A percentile compares a stretch with the other conserved stretches of the same genome.
These are phyloP conservation scores for Ichneumoninae sp. DNA, from an alignment of 2,888 invertebrate species.

Conservation along the genomic window DNA sequence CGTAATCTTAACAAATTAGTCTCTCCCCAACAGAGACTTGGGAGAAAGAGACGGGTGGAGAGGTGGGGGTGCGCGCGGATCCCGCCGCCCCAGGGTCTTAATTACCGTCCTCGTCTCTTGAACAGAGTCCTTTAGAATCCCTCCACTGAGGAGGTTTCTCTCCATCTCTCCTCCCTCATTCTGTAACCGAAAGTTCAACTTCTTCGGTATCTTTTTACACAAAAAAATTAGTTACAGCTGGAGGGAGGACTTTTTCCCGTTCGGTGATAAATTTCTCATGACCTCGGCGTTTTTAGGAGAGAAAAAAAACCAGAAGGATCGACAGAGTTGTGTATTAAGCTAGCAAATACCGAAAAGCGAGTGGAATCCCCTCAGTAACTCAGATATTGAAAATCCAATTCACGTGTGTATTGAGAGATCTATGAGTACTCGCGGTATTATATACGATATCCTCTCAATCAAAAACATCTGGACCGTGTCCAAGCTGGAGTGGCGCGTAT, in stretches of 20 bases:
- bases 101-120: conserved; percentile 64
- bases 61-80: background rate
- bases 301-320: background rate
- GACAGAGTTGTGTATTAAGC: background rate
- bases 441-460: background rate
- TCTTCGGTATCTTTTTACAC: conserved; percentile 39
- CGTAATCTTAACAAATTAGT: conserved; percentile 76
- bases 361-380: conserved; percentile 2
- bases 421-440: background rate
- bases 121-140: conserved; percentile 48
- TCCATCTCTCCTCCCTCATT: conserved; percentile 35
- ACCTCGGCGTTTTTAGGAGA: background rate
- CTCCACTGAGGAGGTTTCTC: conserved; percentile 25
- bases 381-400: conserved; percentile 18
- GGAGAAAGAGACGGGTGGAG: background rate
- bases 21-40: conserved; percentile 39
- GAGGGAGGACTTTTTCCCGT: conserved; percentile 18
- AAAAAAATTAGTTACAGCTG: background rate
- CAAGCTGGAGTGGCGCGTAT: conserved; percentile 1
- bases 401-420: conserved; percentile 12
- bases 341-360: background rate
- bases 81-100: conserved; percentile 67
- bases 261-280: conserved; percentile 26
- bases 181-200: conserved; percentile 56
- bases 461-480: conserved; percentile 15